Conservation (phyloP, 2,113 vertebrate genomes). For the Cnemophilus loriae region DNA sequence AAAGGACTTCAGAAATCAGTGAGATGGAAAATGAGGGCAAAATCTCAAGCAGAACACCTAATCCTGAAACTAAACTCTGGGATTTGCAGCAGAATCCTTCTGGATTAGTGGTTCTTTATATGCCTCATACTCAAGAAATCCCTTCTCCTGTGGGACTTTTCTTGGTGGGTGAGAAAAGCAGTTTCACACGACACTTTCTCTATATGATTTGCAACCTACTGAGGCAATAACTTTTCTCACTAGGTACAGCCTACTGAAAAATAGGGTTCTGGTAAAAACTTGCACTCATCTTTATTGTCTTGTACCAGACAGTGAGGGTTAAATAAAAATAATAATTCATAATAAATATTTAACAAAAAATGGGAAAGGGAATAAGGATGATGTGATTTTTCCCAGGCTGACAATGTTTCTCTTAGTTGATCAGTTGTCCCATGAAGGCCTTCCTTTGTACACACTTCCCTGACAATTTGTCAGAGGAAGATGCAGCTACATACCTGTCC, state of each 20-base stretch:
- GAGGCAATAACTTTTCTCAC: neutral
- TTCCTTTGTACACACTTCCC: neutral
- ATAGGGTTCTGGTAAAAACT: neutral
- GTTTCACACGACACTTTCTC: neutral
- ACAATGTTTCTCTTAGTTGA: neutral
- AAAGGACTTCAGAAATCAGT: neutral
- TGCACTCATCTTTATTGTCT: neutral
- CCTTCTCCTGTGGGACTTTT: neutral
- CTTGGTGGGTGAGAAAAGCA: neutral
- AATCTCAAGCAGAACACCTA: neutral
- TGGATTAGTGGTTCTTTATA: neutral
- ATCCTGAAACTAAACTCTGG: neutral
- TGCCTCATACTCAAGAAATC: neutral
- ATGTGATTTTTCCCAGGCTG: neutral
- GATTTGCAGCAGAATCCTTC: neutral
- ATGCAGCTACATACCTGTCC: neutral
- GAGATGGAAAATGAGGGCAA: neutral
- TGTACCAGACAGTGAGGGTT: neutral
- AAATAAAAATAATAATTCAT: neutral
- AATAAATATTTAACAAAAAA: neutral
- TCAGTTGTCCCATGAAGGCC: neutral
- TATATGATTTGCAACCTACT: neutral
- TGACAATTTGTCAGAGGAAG: neutral
- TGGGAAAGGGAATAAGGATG: neutral
- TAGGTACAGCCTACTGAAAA: neutral